Evolutionary conservation across 2,888 invertebrate genomes (phyloP), one percentile per base, ranked within the genome.

Genomic region (Nephrocerus scutellatus): DNA sequence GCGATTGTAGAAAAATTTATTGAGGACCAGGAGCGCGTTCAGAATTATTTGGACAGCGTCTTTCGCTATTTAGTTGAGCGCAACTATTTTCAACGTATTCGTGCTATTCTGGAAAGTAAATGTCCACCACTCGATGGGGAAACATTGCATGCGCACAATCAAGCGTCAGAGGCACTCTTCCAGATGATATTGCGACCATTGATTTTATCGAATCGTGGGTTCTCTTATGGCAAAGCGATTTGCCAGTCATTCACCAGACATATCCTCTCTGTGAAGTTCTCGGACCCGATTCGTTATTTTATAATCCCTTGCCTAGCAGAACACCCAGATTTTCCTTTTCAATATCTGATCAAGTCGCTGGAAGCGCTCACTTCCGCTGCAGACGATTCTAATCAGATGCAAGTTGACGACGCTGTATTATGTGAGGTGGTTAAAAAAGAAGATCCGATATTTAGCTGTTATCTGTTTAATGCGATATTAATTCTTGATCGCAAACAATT

Each of bases 151-250:
- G 77, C 87, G 18, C 85, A 85, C 0, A 85, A 83, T 19, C 80
- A 80, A 2, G 71, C 85, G 15, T 75, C 82, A 6, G 80, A 77
- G 24, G 83, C 82, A 44, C 70, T 89, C 3, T 68, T 87, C 39
- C 80, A 83, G 53, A 76, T 92, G 56, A 76, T 91, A 41, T 75
- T 81, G 52, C 75, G 84, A 48, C 90, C 92, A 0, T 70, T 92
- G 38, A 70, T 73, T 21, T 70, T 80, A 44, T 71, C 79, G 9
- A 44, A 50, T 30, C 41, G 46, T 2, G 49, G 45, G 10, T 46
- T 52, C 37, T 52, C 52, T 7, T 53, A 59, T 30, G 50, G 59
- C 5, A 48, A 47, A 10, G 46, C 49, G 3, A 57, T 59, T 28
- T 62, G 60, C 30, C 53, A 56, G 21, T 62, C 61, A 3, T 82